Evolutionary conservation across 2,113 vertebrate species (phyloP).

Genomic region (zebrafish (Danio rerio)): DNA sequence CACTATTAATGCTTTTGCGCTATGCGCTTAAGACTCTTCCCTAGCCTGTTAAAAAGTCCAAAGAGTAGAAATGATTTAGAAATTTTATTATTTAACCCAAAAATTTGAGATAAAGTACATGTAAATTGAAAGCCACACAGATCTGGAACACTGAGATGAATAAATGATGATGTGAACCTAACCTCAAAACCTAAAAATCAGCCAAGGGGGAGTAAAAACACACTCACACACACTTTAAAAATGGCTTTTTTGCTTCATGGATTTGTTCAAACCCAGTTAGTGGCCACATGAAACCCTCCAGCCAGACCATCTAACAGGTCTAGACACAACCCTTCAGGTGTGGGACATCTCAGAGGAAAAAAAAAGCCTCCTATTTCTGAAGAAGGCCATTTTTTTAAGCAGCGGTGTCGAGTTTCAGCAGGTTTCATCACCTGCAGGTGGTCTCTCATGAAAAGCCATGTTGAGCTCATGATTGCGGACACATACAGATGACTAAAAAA

Average conservation of each 20-base stretch:
- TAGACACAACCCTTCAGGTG: constrained; percentile 34
- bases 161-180: too few species aligned
- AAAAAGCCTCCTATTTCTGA: neutral
- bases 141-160: too few species aligned
- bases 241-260: neutral
- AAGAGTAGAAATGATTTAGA: too few species aligned
- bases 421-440: constrained; percentile 35
- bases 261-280: neutral
- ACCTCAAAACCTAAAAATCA: too few species aligned
- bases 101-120: too few species aligned
- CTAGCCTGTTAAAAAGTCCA: too few species aligned
- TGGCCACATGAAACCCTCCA: neutral
- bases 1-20: too few species aligned
- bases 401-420: constrained; percentile 33
- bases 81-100: too few species aligned
- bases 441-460: neutral
- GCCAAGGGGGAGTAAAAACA: too few species aligned
- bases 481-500: constrained; percentile 3
- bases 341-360: neutral
- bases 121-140: too few species aligned
- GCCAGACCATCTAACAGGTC: constrained; percentile 1
- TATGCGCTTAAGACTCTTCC: too few species aligned
- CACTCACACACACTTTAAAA: too few species aligned
- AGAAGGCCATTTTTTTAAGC: constrained; percentile 10
- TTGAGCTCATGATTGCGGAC: constrained; percentile 24